phyloP scores from a whole-genome alignment of 2,113 vertebrate genomes.

The Thalassarche chlororhynchos region DNA sequence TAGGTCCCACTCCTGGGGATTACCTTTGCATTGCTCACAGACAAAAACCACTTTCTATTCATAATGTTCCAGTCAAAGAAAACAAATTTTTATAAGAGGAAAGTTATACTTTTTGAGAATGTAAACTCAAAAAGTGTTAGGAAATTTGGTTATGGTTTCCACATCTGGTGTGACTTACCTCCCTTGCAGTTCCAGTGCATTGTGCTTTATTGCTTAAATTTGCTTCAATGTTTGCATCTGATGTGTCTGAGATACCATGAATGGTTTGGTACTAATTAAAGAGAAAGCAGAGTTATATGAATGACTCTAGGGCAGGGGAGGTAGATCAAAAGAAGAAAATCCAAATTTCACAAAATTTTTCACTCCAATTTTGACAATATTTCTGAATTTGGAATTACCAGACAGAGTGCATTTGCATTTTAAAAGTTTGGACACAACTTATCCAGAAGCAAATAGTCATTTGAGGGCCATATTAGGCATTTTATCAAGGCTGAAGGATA shows the following conservation, averaged over 20 bases:
- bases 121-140: neutral
- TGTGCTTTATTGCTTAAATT: neutral
- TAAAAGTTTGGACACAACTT: neutral
- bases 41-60: neutral
- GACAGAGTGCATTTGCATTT: neutral
- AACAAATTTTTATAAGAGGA: neutral
- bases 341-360: neutral
- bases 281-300: neutral
- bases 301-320: neutral
- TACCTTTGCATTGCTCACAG: neutral
- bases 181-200: neutral
- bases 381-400: neutral
- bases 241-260: neutral
- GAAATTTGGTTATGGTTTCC: neutral
- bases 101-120: neutral
- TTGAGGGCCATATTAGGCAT: neutral
- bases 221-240: neutral
- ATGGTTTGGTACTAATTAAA: neutral
- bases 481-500: neutral
- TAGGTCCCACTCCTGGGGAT: neutral
- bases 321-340: neutral
- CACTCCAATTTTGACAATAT: neutral
- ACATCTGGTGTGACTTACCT: neutral
- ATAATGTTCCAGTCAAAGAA: neutral
- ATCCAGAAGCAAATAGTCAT: neutral